phyloP scores from a whole-genome alignment of 2,113 vertebrate species.

The Xiphorhynchus elegans region DNA sequence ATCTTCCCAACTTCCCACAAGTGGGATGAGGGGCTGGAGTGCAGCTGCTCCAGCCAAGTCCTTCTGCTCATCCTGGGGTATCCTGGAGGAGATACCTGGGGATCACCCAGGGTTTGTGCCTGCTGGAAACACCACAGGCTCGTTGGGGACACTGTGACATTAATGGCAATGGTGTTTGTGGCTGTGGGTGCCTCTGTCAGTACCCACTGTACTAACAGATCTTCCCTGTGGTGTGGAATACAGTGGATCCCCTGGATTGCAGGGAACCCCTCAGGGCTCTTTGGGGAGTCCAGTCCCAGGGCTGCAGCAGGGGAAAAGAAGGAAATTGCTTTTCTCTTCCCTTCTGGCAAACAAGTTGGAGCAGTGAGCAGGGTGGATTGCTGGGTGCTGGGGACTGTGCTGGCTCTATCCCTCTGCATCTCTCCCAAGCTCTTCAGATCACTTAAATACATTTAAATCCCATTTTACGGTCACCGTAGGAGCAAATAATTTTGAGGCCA shows the following conservation, averaged over 20 bases:
- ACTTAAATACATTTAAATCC: slow-evolving; percentile 23
- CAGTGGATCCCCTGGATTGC: not conserved
- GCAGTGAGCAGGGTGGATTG: not conserved
- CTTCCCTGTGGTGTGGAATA: not conserved
- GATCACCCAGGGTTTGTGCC: not conserved
- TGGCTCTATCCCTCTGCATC: not conserved
- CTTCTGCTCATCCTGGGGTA: not conserved
- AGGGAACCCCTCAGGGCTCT: not conserved
- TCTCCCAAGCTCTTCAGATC: not conserved
- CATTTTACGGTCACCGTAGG: slow-evolving; percentile 11
- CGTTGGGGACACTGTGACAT: not conserved
- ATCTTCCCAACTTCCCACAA: not conserved
- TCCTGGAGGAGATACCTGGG: not conserved
- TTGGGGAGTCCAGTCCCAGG: not conserved
- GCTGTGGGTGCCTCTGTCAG: not conserved
- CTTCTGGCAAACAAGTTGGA: slow-evolving; percentile 2
- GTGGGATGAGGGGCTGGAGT: not conserved
- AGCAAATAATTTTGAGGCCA: slow-evolving; percentile 5
- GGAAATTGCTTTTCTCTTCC: slow-evolving; percentile 10
- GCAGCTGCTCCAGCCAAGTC: not conserved
- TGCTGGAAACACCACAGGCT: not conserved
- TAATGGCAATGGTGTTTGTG: not conserved
- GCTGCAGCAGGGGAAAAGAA: not conserved
- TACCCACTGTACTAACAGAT: not conserved
- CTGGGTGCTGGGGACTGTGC: slow-evolving; percentile 24